phyloP scores from a whole-genome alignment of 2,888 invertebrate genomes.

The Apamea epomidion region DNA sequence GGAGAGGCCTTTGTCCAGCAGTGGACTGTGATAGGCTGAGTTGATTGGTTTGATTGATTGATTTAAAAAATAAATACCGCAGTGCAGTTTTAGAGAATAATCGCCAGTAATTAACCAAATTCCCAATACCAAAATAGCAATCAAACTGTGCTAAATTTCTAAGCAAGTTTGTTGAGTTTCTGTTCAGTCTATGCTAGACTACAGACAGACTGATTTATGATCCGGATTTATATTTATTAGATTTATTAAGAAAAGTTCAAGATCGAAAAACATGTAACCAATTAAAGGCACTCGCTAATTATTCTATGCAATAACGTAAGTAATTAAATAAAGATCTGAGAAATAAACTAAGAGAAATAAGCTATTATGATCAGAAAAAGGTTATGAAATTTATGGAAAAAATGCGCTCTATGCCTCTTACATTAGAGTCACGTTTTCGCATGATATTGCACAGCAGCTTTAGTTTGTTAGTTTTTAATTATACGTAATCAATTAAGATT shows the following conservation, averaged over 20 bases:
- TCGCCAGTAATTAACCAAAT: no score
- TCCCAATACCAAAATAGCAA: no score
- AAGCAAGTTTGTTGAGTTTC: neutral
- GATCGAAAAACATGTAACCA: constrained; percentile 26
- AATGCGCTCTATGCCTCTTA: neutral
- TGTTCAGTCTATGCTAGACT: neutral
- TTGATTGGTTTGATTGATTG: no score
- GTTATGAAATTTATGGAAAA: constrained; percentile 33
- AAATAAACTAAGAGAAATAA: neutral
- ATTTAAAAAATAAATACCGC: no score
- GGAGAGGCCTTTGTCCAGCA: no score
- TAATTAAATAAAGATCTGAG: constrained; percentile 27
- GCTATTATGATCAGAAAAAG: constrained; percentile 1
- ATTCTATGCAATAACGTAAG: constrained; percentile 16
- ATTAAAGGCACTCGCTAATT: constrained; percentile 42
- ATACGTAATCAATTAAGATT: constrained; percentile 51
- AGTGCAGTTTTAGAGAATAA: neutral
- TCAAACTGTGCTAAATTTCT: neutral
- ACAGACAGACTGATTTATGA: constrained; percentile 38
- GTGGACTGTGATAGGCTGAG: no score
- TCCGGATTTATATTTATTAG: neutral
- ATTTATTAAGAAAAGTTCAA: constrained; percentile 53
- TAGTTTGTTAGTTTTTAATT: constrained; percentile 53
- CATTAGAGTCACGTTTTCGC: constrained; percentile 48
- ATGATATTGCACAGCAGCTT: constrained; percentile 49